Evolutionary conservation across 2,888 invertebrate species (phyloP).

Genomic region (Leptopilina drosophilae): DNA sequence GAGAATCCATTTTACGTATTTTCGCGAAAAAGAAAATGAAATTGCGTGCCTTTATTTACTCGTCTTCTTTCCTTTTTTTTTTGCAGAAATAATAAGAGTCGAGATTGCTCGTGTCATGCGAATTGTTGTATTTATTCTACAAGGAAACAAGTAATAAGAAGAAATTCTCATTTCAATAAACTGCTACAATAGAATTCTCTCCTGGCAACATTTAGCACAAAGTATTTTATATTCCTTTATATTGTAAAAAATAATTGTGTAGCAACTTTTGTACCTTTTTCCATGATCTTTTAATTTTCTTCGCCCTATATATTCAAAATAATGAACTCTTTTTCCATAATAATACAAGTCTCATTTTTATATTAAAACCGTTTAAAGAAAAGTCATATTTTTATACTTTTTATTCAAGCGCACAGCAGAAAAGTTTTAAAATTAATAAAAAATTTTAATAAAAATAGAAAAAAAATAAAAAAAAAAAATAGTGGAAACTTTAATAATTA

Average conservation of each 20-base stretch:
- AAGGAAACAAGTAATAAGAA: slow-evolving; percentile 8
- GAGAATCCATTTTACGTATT: slow-evolving; percentile 17
- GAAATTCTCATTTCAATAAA: slow-evolving; percentile 17
- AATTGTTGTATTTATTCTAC: neutral
- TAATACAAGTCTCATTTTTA: neutral
- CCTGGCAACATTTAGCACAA: slow-evolving; percentile 1
- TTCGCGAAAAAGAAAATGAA: slow-evolving; percentile 23
- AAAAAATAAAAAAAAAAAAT: too few relatives aligned
- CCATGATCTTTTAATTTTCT: neutral
- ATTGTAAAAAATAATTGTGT: neutral
- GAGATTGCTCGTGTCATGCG: slow-evolving; percentile 7
- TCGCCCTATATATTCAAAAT: neutral
- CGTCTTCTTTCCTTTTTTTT: neutral
- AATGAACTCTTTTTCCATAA: neutral
- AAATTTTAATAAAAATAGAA: too few relatives aligned
- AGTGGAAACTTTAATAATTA: too few relatives aligned
- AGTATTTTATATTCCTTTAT: neutral
- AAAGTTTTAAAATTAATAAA: too few relatives aligned
- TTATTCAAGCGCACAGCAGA: neutral
- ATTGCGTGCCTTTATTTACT: slow-evolving; percentile 27
- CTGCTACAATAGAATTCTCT: slow-evolving; percentile 6
- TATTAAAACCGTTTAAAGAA: neutral
- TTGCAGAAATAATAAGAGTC: neutral
- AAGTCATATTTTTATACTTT: neutral
- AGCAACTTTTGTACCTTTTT: neutral